Percentiles rank a stretch among this genome's conserved stretches.
These are phyloP conservation scores for Ophion ellenae DNA, from an alignment of 2,888 invertebrate genomes.

Conservation along the genomic window DNA sequence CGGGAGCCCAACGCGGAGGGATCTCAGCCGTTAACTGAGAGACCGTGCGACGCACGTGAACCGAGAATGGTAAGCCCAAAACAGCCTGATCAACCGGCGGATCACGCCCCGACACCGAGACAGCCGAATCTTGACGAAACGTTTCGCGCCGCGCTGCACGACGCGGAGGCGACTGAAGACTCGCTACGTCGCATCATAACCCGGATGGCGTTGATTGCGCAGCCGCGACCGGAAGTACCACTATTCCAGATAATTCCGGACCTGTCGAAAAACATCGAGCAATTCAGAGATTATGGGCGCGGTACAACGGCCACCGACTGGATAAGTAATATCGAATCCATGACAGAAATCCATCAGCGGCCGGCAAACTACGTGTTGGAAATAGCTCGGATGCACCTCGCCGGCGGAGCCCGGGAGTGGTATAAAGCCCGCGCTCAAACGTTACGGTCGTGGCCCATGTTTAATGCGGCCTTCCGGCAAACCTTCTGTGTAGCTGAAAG, in stretches of 20 bases:
- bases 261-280: slow-evolving; percentile 32
- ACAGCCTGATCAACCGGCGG: too few relatives aligned
- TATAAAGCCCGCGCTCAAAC: not conserved
- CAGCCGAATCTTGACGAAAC: not conserved
- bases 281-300: slow-evolving; percentile 15
- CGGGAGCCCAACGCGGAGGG: too few relatives aligned
- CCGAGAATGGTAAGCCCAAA: too few relatives aligned
- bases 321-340: slow-evolving; percentile 32
- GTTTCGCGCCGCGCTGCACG: not conserved
- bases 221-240: not conserved
- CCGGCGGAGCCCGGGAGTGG: slow-evolving; percentile 17
- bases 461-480: slow-evolving; percentile 6
- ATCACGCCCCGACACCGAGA: too few relatives aligned
- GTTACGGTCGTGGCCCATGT: slow-evolving; percentile 11
- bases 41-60: too few relatives aligned
- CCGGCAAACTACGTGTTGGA: slow-evolving; percentile 35
- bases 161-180: not conserved
- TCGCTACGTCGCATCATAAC: not conserved
- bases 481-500: slow-evolving; percentile 17
- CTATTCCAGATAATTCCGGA: slow-evolving; percentile 38
- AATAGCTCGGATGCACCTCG: slow-evolving; percentile 31
- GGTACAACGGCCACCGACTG: slow-evolving; percentile 27
- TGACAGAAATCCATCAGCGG: slow-evolving; percentile 40
- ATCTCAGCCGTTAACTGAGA: too few relatives aligned
- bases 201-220: not conserved